Percentiles rank a stretch among this genome's conserved stretches.
These are phyloP conservation scores for Oncorhynchus kisutch DNA, from an alignment of 2,113 vertebrate species.

Conservation along the genomic window DNA sequence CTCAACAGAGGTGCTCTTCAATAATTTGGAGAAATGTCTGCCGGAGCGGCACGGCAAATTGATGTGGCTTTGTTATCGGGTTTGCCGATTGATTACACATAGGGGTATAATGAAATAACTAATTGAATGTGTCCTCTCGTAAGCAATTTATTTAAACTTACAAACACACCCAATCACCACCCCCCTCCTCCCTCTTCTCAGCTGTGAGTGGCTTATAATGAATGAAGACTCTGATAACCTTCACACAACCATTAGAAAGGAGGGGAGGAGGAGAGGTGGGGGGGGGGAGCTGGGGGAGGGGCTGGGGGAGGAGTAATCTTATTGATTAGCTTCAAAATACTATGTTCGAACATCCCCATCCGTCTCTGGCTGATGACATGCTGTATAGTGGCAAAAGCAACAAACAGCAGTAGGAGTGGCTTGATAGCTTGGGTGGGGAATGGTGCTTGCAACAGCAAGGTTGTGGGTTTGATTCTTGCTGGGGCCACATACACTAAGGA, in stretches of 20 bases:
- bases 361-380: constrained; percentile 32
- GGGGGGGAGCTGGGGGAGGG: too few relatives aligned
- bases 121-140: constrained; percentile 73
- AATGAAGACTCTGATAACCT: constrained; percentile 65
- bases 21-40: constrained; percentile 64
- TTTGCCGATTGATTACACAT: constrained; percentile 71
- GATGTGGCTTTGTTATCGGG: constrained; percentile 71
- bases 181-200: constrained; percentile 3
- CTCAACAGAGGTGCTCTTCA: constrained; percentile 51
- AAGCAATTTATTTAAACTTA: constrained; percentile 69
- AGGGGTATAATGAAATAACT: constrained; percentile 72
- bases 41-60: constrained; percentile 59
- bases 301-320: constrained; percentile 4
- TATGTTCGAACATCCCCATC: constrained; percentile 49
- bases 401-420: too few relatives aligned
- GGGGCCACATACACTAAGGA: too few relatives aligned
- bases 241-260: constrained; percentile 50
- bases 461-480: too few relatives aligned
- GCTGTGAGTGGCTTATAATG: constrained; percentile 58
- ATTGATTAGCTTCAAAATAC: constrained; percentile 31
- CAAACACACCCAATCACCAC: constrained; percentile 46
- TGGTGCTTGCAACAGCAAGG: too few relatives aligned
- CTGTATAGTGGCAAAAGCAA: background rate
- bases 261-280: constrained; percentile 2
- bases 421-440: too few relatives aligned